Conservation (phyloP, 2,888 invertebrate species). For the Fragum sueziense region DNA sequence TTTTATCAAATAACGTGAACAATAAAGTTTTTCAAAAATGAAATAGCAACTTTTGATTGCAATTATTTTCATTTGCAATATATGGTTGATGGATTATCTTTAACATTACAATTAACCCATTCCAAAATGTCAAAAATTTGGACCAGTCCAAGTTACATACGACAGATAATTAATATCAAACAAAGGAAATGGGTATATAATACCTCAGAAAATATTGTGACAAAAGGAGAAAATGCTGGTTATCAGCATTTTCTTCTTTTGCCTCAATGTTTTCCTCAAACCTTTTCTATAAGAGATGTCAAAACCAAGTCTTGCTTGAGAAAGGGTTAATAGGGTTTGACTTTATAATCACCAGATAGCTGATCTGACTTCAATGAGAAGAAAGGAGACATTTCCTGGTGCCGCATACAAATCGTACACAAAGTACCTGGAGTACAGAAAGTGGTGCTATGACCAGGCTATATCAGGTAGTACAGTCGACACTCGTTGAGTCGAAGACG, state of each 20-base stretch:
- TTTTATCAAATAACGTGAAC: too few species aligned
- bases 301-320: too few species aligned
- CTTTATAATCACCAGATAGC: slow-evolving; percentile 26
- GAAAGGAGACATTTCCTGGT: not conserved
- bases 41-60: too few species aligned
- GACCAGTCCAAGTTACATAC: not conserved
- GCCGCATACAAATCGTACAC: slow-evolving; percentile 1
- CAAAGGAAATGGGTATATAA: not conserved
- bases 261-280: too few species aligned
- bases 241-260: too few species aligned
- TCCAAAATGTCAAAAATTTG: not conserved
- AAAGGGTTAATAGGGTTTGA: too few species aligned
- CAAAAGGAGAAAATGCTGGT: not conserved
- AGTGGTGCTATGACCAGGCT: slow-evolving; percentile 47
- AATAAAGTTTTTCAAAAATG: too few species aligned
- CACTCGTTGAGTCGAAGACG: not conserved
- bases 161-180: too few species aligned
- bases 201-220: not conserved
- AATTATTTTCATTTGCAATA: too few species aligned
- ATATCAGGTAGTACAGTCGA: slow-evolving; percentile 19
- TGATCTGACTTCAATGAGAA: slow-evolving; percentile 42
- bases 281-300: too few species aligned
- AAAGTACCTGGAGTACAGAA: slow-evolving; percentile 29
- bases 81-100: too few species aligned
- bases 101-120: not conserved